phyloP scores from a whole-genome alignment of 2,113 vertebrate genomes.

The Ivindomyrus marchei region DNA sequence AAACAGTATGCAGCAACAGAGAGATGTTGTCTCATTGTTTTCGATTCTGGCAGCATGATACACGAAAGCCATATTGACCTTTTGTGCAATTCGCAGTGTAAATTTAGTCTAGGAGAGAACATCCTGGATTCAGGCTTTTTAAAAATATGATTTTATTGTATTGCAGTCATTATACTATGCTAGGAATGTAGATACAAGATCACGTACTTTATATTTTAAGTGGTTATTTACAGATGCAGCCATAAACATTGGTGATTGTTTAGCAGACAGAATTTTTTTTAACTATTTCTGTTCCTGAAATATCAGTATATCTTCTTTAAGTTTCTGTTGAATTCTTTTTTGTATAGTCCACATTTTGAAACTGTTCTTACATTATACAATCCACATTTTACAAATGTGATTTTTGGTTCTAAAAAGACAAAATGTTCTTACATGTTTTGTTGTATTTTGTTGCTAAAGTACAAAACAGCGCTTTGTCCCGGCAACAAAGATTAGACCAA shows the following conservation, averaged over 20 bases:
- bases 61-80: slow-evolving; percentile 23
- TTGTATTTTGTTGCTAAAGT: neutral
- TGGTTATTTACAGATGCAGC: neutral
- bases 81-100: slow-evolving; percentile 22
- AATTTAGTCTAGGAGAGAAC: slow-evolving; percentile 1
- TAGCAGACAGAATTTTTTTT: neutral
- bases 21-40: neutral
- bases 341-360: neutral
- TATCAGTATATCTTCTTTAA: neutral
- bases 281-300: neutral
- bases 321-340: slow-evolving; percentile 1
- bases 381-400: slow-evolving; percentile 9
- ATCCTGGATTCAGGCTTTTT: neutral
- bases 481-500: neutral
- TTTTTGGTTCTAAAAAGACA: neutral
- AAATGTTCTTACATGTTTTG: neutral
- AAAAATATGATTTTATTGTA: slow-evolving; percentile 3
- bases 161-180: neutral
- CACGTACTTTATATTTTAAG: neutral
- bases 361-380: neutral
- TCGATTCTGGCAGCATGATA: neutral
- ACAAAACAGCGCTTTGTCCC: neutral
- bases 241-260: neutral
- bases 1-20: neutral
- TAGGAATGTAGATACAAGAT: neutral